Conservation (phyloP, 1,140 invertebrate genomes). For the Aphaenogaster floridana region DNA sequence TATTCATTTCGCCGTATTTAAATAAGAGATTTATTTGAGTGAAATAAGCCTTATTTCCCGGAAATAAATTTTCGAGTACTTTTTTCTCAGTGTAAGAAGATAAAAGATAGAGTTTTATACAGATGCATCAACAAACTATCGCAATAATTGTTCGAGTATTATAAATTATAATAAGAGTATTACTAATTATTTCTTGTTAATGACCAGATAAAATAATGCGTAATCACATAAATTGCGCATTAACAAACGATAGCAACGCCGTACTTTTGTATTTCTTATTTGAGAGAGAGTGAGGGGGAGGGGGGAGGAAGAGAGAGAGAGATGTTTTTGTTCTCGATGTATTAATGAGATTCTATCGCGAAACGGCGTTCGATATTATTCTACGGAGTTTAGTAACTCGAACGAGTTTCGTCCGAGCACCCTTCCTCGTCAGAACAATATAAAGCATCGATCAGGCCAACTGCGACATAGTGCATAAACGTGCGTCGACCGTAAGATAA, state of each 20-base stretch:
- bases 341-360: conserved; percentile 27
- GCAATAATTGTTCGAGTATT: background rate
- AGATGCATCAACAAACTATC: background rate
- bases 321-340: background rate
- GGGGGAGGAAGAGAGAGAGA: background rate
- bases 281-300: too few relatives aligned
- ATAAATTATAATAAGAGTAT: conserved; percentile 2
- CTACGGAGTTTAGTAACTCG: conserved; percentile 44
- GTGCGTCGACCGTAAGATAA: conserved; percentile 62
- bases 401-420: conserved; percentile 30
- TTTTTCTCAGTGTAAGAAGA: too few relatives aligned
- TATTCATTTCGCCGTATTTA: too few relatives aligned
- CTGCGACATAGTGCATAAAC: conserved; percentile 49
- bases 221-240: background rate
- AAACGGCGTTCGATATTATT: conserved; percentile 34
- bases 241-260: background rate
- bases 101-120: too few relatives aligned
- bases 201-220: background rate
- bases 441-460: conserved; percentile 56
- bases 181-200: background rate
- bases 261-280: background rate
- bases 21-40: too few relatives aligned
- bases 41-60: too few relatives aligned
- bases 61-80: too few relatives aligned
- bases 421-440: conserved; percentile 53